Evolutionary conservation across 2,888 invertebrate species (phyloP).

Genomic region (Amphimallon solstitiale): DNA sequence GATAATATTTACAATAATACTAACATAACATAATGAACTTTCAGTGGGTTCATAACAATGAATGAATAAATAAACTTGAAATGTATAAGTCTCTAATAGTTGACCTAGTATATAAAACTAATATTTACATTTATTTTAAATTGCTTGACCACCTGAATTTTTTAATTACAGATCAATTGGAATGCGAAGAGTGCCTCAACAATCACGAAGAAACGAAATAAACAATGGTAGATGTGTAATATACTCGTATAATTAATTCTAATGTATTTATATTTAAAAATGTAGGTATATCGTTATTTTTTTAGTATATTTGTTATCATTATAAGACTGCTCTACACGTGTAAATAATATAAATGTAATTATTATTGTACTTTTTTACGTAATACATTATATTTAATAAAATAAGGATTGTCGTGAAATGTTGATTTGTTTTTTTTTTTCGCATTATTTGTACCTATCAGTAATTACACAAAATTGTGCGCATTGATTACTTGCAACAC

Average conservation of each 20-base stretch:
- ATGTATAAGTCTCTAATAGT: too few relatives aligned
- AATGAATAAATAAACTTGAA: too few relatives aligned
- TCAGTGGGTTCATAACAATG: too few relatives aligned
- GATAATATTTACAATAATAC: too few relatives aligned
- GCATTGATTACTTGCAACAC: too few relatives aligned
- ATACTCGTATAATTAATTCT: not conserved
- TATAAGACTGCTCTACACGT: conserved; percentile 14
- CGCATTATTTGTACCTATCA: too few relatives aligned
- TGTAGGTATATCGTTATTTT: conserved; percentile 18
- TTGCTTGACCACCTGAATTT: not conserved
- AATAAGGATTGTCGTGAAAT: not conserved
- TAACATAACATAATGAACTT: too few relatives aligned
- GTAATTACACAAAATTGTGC: too few relatives aligned
- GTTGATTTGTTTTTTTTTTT: not conserved
- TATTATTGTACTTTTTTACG: conserved; percentile 27
- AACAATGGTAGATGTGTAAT: not conserved
- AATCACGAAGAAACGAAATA: not conserved
- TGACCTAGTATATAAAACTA: too few relatives aligned
- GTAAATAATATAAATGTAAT: conserved; percentile 19
- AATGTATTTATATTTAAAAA: not conserved
- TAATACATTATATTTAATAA: conserved; percentile 9
- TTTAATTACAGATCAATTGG: not conserved
- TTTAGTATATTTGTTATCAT: conserved; percentile 1
- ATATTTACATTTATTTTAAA: not conserved
- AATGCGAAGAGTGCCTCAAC: conserved; percentile 19